phyloP scores from a whole-genome alignment of 1,140 invertebrate species.

The Achroia grisella region DNA sequence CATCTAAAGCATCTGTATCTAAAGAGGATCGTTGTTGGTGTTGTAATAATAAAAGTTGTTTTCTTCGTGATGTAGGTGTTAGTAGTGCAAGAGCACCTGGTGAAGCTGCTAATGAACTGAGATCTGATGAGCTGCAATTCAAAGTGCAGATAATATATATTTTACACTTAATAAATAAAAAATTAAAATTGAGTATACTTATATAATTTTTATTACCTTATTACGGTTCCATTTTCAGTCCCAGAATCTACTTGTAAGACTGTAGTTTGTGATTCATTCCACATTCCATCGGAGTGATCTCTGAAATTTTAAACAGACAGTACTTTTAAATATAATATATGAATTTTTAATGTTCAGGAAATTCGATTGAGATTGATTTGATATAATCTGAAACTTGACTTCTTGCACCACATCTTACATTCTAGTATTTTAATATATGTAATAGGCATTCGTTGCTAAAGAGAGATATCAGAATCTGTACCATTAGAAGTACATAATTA shows the following conservation, averaged over 20 bases:
- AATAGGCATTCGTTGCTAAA: too few relatives aligned
- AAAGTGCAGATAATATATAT: too few relatives aligned
- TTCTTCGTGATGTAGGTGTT: slow-evolving; percentile 83
- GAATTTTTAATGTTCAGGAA: too few relatives aligned
- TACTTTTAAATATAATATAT: too few relatives aligned
- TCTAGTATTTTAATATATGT: too few relatives aligned
- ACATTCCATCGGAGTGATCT: slow-evolving; percentile 88
- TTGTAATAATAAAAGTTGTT: slow-evolving; percentile 83
- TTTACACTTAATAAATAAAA: neutral
- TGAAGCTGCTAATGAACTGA: slow-evolving; percentile 73
- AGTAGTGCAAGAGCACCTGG: slow-evolving; percentile 76
- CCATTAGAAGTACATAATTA: too few relatives aligned
- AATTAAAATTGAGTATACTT: too few relatives aligned
- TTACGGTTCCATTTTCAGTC: slow-evolving; percentile 76
- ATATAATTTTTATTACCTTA: slow-evolving; percentile 43
- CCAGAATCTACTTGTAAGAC: slow-evolving; percentile 84
- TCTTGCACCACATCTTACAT: too few relatives aligned
- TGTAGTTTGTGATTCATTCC: slow-evolving; percentile 91
- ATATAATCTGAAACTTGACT: too few relatives aligned
- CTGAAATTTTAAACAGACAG: slow-evolving; percentile 46
- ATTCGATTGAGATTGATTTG: too few relatives aligned
- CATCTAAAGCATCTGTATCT: slow-evolving; percentile 86
- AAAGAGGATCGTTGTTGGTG: slow-evolving; percentile 89
- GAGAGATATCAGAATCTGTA: too few relatives aligned
- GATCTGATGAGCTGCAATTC: slow-evolving; percentile 73